A percentile compares a stretch with the other conserved stretches of the same genome.
Evolutionary conservation across 2,888 invertebrate genomes (phyloP).

Genomic region (Drosophila kuntzei): DNA sequence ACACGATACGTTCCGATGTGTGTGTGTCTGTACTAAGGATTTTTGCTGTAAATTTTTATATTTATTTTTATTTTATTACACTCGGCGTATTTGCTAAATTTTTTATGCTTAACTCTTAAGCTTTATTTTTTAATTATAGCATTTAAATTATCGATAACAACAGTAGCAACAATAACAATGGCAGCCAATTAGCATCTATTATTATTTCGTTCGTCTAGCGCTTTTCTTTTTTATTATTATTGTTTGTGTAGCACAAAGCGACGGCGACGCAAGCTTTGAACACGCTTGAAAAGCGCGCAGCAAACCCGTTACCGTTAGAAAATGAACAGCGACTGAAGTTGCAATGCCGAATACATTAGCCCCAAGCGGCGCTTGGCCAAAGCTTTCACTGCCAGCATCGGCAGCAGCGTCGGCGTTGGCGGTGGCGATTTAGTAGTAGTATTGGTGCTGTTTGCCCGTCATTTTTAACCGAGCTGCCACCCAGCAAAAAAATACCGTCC

Average conservation of each 20-base stretch:
- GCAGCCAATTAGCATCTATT: constrained; percentile 58
- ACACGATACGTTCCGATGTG: constrained; percentile 25
- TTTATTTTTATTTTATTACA: constrained; percentile 70
- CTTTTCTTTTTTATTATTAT: constrained; percentile 70
- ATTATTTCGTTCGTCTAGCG: constrained; percentile 72
- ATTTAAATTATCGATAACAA: constrained; percentile 16
- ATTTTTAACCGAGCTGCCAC: too few species aligned
- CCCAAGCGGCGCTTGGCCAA: constrained; percentile 51
- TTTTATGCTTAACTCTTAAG: constrained; percentile 1
- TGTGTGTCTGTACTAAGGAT: constrained; percentile 63
- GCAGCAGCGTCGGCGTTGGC: constrained; percentile 18
- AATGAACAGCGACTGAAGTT: constrained; percentile 58
- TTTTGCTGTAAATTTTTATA: constrained; percentile 74
- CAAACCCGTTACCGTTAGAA: constrained; percentile 62
- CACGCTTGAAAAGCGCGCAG: constrained; percentile 33
- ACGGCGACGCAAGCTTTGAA: constrained; percentile 42
- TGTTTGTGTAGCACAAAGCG: constrained; percentile 70
- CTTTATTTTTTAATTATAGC: constrained; percentile 26
- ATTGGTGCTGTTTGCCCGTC: too few species aligned
- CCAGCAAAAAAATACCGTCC: too few species aligned
- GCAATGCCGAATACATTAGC: constrained; percentile 35
- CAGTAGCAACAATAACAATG: constrained; percentile 23
- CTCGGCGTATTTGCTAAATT: constrained; percentile 29
- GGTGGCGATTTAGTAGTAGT: constrained; percentile 19
- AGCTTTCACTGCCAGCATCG: constrained; percentile 49